Evolutionary conservation across 1,140 invertebrate genomes (phyloP).

Genomic region (Carposina sasakii): DNA sequence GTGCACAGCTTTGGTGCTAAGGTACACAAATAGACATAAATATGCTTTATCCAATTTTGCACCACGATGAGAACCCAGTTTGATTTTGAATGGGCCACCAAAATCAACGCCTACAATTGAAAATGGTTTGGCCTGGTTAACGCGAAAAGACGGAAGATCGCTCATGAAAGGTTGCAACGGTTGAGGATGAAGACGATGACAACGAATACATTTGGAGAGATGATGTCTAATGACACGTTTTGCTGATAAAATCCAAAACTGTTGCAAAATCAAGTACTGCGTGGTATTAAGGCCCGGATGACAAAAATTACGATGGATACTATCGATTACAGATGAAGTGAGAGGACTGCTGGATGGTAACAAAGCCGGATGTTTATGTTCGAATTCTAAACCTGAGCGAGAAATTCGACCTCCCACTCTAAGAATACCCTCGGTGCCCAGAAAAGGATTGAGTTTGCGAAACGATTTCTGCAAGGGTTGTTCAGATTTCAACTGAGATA

Average conservation of each 20-base stretch:
- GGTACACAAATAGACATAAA: slow-evolving; percentile 20
- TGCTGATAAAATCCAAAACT: slow-evolving; percentile 20
- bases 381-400: too few species aligned
- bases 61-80: slow-evolving; percentile 5
- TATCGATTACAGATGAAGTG: slow-evolving; percentile 15
- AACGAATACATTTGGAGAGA: slow-evolving; percentile 18
- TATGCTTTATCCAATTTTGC: slow-evolving; percentile 14
- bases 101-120: slow-evolving; percentile 19
- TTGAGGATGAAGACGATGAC: slow-evolving; percentile 10
- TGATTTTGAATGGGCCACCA: slow-evolving; percentile 12
- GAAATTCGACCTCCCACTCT: slow-evolving; percentile 37
- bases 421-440: slow-evolving; percentile 24
- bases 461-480: slow-evolving; percentile 15
- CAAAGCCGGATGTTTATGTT: too few species aligned
- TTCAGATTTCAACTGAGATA: not conserved
- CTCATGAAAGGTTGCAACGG: slow-evolving; percentile 15
- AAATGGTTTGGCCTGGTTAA: slow-evolving; percentile 19
- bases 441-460: slow-evolving; percentile 26
- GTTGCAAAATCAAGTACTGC: slow-evolving; percentile 8
- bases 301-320: too few species aligned
- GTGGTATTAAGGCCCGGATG: slow-evolving; percentile 11
- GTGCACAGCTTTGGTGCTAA: slow-evolving; percentile 23
- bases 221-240: slow-evolving; percentile 8
- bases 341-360: too few species aligned
- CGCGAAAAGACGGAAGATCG: slow-evolving; percentile 13